These are phyloP conservation scores for Erinaceus europaeus DNA, from an alignment of 2,113 vertebrate species.

Conservation along the genomic window DNA sequence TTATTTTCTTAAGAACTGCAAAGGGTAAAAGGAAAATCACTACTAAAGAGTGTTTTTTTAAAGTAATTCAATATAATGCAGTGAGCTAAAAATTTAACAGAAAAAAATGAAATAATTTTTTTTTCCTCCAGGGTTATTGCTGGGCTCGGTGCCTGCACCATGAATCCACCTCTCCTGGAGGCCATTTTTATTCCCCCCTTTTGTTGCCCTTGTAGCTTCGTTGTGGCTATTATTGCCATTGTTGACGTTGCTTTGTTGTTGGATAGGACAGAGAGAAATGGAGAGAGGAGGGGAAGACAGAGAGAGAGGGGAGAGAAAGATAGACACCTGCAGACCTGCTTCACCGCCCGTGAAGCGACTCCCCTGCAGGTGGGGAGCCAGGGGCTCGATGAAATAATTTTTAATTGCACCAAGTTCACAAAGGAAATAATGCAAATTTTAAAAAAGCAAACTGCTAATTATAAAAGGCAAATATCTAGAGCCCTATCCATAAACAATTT, in stretches of 20 bases:
- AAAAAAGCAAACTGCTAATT: slow-evolving; percentile 4
- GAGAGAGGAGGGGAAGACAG: no score
- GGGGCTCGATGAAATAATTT: not conserved
- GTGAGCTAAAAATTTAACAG: slow-evolving; percentile 12
- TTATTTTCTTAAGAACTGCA: not conserved
- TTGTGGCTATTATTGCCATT: no score
- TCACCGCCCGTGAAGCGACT: no score
- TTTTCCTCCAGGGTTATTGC: not conserved
- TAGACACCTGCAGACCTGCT: no score
- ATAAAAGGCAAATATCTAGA: not conserved
- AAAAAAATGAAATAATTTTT: slow-evolving; percentile 42
- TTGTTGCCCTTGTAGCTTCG: no score
- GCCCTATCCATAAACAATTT: not conserved
- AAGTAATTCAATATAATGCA: not conserved
- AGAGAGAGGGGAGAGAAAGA: no score
- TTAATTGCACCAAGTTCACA: not conserved
- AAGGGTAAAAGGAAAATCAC: slow-evolving; percentile 14
- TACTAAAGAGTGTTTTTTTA: not conserved
- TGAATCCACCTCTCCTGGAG: no score
- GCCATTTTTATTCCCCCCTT: no score
- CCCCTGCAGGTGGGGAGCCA: no score
- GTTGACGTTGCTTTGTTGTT: no score
- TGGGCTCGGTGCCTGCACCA: no score
- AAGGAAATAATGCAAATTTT: slow-evolving; percentile 26
- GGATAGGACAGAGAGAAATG: no score